Evolutionary conservation across 2,797 vertebrate genomes (phyloP).

Genomic region (Typhlichthys subterraneus): DNA sequence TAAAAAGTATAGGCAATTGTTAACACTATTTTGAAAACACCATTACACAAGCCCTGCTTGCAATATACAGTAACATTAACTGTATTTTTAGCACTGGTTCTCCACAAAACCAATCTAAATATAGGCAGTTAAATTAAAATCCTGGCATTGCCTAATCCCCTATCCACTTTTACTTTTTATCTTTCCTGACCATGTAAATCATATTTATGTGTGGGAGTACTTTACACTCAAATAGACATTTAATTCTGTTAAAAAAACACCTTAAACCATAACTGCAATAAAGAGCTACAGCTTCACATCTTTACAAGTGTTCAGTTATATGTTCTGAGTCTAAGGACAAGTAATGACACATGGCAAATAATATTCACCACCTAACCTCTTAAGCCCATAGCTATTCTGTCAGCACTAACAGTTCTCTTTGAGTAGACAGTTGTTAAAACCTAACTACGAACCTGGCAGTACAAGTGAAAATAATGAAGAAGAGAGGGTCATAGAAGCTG

Average conservation of each 20-base stretch:
- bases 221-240: not conserved
- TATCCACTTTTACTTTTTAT: no score
- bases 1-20: no score
- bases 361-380: constrained; percentile 1
- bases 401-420: constrained; percentile 3
- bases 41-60: no score
- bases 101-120: no score
- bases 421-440: constrained; percentile 28
- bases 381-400: constrained; percentile 27
- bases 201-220: no score
- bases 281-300: not conserved
- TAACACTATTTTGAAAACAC: no score
- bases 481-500: constrained; percentile 20
- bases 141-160: no score
- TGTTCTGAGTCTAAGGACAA: not conserved
- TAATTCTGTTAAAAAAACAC: not conserved
- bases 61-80: no score
- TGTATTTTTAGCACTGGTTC: no score
- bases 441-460: constrained; percentile 32
- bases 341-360: constrained; percentile 18
- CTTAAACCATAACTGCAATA: not conserved
- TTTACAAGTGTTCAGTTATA: not conserved
- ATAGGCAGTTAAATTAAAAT: no score
- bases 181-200: no score
- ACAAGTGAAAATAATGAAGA: constrained; percentile 39